Evolutionary conservation across 1,140 invertebrate genomes (phyloP), one percentile per base, ranked within the genome.

Genomic region (Teleogryllus occipitalis): DNA sequence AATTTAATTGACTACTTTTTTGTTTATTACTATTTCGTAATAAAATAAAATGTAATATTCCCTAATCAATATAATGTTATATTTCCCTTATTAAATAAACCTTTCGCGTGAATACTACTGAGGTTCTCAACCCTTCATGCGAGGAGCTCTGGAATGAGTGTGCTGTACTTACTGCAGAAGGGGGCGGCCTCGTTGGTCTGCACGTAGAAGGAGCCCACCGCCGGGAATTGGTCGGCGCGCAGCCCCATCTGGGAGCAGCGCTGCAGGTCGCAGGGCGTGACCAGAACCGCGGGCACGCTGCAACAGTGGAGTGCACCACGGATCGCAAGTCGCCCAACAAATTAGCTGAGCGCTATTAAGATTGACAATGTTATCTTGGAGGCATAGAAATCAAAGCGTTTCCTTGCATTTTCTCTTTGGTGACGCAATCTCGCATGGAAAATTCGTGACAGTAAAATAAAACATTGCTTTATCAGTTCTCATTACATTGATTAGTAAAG

Each of bases 201-300:
- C 14, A 78, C 39, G n/a, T 47, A 78, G 12, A 78, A 78, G 21
- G 8, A 78, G 22, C 39, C 76, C n/a, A 65, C 46, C 18, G 47
- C 75, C 5, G 76, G 76, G 54, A 72, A 77, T 27, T 27, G 21
- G 6, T 78, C 75, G 21, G 54, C 6, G 15, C n/a, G 22, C 8
- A 48, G 12, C 15, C 80, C 83, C 84, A 85, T 85, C 74, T 84
- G 85, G 0, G 79, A 79, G 39, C 86, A 87, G 46, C 10, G 54
- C 7, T 80, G 75, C 15, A 46, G 6, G 21, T 79, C 65, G 49
- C 84, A 86, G 21, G 79, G 54, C 49, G 84, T 81, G 0, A n/a
- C 39, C 2, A 83, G 49, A 76, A 22, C 21, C 18, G 75, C 39
- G 0, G 39, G 8, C n/a, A 47, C 75, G 27, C 47, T 84, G 75